Base-by-base conservation (phyloP, 2,113 vertebrate genomes). In the Nestor notabilis region DNA sequence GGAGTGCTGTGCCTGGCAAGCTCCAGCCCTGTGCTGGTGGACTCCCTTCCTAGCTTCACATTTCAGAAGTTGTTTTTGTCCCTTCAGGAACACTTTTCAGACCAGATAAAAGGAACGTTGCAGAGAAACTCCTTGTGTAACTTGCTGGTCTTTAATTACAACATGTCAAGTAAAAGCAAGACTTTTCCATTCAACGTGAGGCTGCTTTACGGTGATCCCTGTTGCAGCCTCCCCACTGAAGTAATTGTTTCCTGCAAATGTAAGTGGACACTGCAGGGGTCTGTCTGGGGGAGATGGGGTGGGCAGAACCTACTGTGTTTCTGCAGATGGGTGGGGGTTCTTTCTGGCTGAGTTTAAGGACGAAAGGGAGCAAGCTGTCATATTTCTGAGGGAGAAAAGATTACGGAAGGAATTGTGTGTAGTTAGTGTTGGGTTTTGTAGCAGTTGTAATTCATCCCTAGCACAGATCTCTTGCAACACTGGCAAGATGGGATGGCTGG, bases 51-150 rank as follows among this genome's bases (percentile, higher is more conserved):
- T 17, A 10, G 5, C 47, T 65, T 46, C 14, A 1, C 43, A 58
- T 44, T 55, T 65, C 41, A 77, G 35, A 47, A 53, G 17, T 8
- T 17, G 13, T 56, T 44, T 28, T 27, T 6, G 0, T 90, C 69
- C 56, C 47, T 37, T 21, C 70, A 98, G 98, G 79, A 83, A 11
- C 81, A 37, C 31, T 97, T 96, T 49, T 76, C 92, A 8, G 64
- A 60, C 29, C 91, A 69, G 23, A 79, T 98, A 11, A 72, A 68
- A 23, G 96, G 96, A 43, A 82, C 95, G 19, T 25, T 98, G 94
- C 97, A 94, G 94, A 97, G 90, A 63, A 98, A 98, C 37, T 84
- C 97, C 25, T 39, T 98, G 69, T 97, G 88, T 75, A 98, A 97
- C 83, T 11, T 98, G 89, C 72, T 98, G 70, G 85, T 90, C 1